A percentile compares a stretch with the other conserved stretches of the same genome.
These are phyloP conservation scores for Danio kyathit DNA, from an alignment of 2,797 vertebrate genomes.

Conservation along the genomic window DNA sequence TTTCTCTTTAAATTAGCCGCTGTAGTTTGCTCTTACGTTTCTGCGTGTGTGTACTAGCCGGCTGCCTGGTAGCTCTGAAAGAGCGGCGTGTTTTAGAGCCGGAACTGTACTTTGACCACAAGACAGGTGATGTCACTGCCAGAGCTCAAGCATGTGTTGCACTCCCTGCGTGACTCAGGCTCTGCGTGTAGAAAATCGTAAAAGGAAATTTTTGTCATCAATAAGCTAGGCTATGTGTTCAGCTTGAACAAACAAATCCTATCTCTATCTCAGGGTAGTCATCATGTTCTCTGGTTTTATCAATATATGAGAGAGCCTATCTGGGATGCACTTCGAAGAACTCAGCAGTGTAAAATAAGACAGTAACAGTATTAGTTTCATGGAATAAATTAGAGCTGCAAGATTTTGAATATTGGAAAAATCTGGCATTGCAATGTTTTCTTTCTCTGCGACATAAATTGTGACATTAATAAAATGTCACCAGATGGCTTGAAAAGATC, in stretches of 20 bases:
- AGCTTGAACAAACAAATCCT: conserved; percentile 33
- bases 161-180: conserved; percentile 52
- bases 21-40: conserved; percentile 38
- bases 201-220: conserved; percentile 25
- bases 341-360: neutral
- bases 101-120: conserved; percentile 86
- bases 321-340: neutral
- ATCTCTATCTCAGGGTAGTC: neutral
- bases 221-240: conserved; percentile 15
- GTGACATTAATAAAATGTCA: too few species aligned
- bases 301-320: neutral
- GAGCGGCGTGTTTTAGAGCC: conserved; percentile 69
- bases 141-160: conserved; percentile 72
- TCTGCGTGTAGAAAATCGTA: conserved; percentile 15
- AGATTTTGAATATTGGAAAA: too few species aligned
- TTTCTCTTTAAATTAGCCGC: conserved; percentile 6
- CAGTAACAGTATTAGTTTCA: too few species aligned
- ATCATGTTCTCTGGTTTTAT: conserved; percentile 10
- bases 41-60: conserved; percentile 42
- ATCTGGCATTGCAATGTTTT: too few species aligned
- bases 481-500: too few species aligned
- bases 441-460: too few species aligned
- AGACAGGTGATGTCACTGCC: conserved; percentile 80
- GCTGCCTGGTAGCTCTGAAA: conserved; percentile 57
- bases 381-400: too few species aligned